phyloP scores from a whole-genome alignment of 2,113 vertebrate species.

The Bufo bufo region DNA sequence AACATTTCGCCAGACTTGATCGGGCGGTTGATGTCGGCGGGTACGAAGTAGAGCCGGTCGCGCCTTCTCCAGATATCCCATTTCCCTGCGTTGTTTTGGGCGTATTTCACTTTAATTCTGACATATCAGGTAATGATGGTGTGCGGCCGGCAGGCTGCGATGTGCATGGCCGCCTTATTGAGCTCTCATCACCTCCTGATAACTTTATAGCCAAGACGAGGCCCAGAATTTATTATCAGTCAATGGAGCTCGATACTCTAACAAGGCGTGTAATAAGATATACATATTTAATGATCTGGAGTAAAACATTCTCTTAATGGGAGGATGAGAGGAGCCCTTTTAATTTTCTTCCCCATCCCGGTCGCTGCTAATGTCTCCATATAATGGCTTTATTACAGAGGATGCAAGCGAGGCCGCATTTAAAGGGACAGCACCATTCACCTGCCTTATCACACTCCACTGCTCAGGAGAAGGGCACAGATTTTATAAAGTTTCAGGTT shows the following conservation, averaged over 20 bases:
- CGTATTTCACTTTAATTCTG: constrained; percentile 89
- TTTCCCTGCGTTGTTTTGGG: not conserved
- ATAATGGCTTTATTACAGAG: constrained; percentile 25
- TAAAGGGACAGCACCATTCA: constrained; percentile 9
- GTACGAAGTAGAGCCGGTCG: too few species aligned
- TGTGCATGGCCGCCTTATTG: constrained; percentile 88
- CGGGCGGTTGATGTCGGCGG: not conserved
- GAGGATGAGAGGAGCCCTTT: constrained; percentile 69
- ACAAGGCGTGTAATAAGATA: constrained; percentile 95
- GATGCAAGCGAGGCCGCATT: not conserved
- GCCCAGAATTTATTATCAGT: constrained; percentile 93
- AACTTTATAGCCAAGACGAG: constrained; percentile 84
- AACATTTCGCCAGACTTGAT: not conserved
- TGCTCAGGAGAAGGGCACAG: not conserved
- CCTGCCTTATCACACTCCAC: not conserved
- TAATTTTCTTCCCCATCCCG: constrained; percentile 62
- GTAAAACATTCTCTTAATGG: constrained; percentile 82
- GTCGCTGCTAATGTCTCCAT: constrained; percentile 46
- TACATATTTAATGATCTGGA: constrained; percentile 99
- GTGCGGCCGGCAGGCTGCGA: constrained; percentile 84
- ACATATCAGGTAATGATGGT: constrained; percentile 88
- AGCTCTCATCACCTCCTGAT: constrained; percentile 86
- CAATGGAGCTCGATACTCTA: constrained; percentile 87
- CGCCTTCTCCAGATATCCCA: not conserved
- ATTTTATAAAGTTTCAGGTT: not conserved